These are phyloP conservation scores for Sebastes dallii DNA, from an alignment of 2,797 vertebrate genomes.

Conservation along the genomic window DNA sequence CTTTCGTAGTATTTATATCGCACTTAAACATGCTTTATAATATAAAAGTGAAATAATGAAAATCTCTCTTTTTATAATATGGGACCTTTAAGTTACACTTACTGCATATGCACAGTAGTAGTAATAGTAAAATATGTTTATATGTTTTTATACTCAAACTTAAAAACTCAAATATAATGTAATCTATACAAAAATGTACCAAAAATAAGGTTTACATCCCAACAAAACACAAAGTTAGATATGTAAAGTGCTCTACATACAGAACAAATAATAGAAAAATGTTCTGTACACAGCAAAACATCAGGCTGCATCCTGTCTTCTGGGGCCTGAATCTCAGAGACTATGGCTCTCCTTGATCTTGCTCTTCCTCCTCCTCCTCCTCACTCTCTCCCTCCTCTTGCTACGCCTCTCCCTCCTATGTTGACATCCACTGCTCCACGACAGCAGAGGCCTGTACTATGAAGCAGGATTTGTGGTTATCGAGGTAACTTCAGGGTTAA, in stretches of 20 bases:
- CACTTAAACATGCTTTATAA: no score
- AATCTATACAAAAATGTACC: neutral
- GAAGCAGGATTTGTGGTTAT: no score
- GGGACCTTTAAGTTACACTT: neutral
- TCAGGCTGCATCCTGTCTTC: no score
- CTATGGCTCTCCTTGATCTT: neutral
- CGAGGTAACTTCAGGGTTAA: no score
- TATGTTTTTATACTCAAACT: neutral
- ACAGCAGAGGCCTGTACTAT: neutral
- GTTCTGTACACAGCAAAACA: neutral
- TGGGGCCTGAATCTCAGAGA: no score
- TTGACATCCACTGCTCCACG: neutral
- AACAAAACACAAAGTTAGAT: neutral
- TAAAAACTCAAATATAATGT: neutral
- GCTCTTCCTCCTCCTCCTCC: neutral
- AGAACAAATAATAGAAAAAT: neutral
- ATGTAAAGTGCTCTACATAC: neutral
- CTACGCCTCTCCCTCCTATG: neutral
- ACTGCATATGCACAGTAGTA: neutral
- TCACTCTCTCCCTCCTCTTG: neutral
- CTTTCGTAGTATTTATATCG: no score
- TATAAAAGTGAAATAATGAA: no score
- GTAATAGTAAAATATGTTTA: neutral
- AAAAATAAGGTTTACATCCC: neutral
- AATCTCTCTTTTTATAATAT: no score